Percentiles rank a stretch among this genome's conserved stretches.
Evolutionary conservation across 2,797 vertebrate species (phyloP).

Genomic region (Hippoglossus hippoglossus): DNA sequence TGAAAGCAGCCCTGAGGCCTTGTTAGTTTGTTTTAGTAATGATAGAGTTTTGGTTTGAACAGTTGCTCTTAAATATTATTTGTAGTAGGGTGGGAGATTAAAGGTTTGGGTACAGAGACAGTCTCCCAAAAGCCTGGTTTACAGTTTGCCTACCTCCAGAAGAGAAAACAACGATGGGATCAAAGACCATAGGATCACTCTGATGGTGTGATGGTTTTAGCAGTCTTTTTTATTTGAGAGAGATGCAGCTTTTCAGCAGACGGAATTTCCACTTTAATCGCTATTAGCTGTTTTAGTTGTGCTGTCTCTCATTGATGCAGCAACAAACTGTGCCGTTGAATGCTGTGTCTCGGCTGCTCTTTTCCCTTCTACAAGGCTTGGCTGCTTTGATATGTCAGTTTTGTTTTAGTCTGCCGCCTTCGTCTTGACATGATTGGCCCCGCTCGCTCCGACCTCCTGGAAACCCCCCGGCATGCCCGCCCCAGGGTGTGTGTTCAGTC

Average conservation of each 20-base stretch:
- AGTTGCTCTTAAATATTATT: conserved; percentile 57
- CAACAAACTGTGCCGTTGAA: conserved; percentile 74
- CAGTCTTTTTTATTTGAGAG: conserved; percentile 55
- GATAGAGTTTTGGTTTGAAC: conserved; percentile 59
- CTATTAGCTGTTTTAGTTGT: conserved; percentile 76
- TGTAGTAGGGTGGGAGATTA: conserved; percentile 39
- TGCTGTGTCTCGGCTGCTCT: conserved; percentile 69
- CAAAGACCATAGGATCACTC: conserved; percentile 50
- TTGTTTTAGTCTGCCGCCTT: conserved; percentile 81
- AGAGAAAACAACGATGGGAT: conserved; percentile 50
- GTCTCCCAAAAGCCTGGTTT: conserved; percentile 42
- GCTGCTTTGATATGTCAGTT: conserved; percentile 83
- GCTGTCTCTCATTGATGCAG: conserved; percentile 75
- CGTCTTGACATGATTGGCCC: conserved; percentile 79
- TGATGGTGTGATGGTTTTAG: conserved; percentile 43
- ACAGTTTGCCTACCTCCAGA: conserved; percentile 42
- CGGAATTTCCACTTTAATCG: conserved; percentile 72
- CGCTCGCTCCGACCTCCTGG: conserved; percentile 72
- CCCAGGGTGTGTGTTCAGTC: conserved; percentile 81
- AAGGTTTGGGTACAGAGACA: conserved; percentile 31
- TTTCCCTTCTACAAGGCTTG: conserved; percentile 71
- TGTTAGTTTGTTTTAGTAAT: conserved; percentile 65
- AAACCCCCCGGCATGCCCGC: conserved; percentile 79
- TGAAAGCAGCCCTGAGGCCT: conserved; percentile 56
- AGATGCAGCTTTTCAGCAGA: conserved; percentile 48